Evolutionary conservation across 2,888 invertebrate genomes (phyloP), one percentile per base, ranked within the genome.

Genomic region (Tryphoninae sp.): DNA sequence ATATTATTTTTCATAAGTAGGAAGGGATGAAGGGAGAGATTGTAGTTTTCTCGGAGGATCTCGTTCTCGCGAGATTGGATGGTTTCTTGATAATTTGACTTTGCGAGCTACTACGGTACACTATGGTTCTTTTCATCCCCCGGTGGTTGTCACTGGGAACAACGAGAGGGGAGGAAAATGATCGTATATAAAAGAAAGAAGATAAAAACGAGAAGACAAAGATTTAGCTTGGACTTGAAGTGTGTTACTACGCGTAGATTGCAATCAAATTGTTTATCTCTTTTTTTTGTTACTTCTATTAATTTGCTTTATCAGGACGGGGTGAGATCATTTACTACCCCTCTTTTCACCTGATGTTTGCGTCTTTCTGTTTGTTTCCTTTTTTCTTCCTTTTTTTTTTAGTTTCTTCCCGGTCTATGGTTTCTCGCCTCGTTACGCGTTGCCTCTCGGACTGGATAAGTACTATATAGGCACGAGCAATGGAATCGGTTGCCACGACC

Each of bases 321-420:
- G 87, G 90, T 88, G 87, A 91, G 90, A 90, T 91, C 90, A 90
- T 91, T 91, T 19, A 90, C 88, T 65, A 78, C 69, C 49, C 77
- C 69, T 42, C 77, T 69, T 74, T 40, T 42, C 58, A 73, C 62
- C 45, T 59, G 62, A 58, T 71, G 53, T 65, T 65, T 61, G 16
- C 51, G 16, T 42, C 13, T 0, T 79, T 49, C 58, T 53, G 42
- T 71, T 65, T 64, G 42, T 71, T 65, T 64, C 59, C 51, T 73
- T 67, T 49, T 8, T 49, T 73, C 67, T 67, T 40, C 58, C 65
- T 19, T 53, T 26, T 42, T 40, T 58, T 22, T 49, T 67, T 69
- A 53, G 51, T 80, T 80, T 74, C 79, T 81, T 45, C 23, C 40
- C 65, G 64, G 64, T 65, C n/a, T 68, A 64, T 19, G 67, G 87